Percentiles rank a stretch among this genome's conserved stretches.
These are phyloP conservation scores for Lithophane socia DNA, from an alignment of 2,888 invertebrate genomes.

Conservation along the genomic window DNA sequence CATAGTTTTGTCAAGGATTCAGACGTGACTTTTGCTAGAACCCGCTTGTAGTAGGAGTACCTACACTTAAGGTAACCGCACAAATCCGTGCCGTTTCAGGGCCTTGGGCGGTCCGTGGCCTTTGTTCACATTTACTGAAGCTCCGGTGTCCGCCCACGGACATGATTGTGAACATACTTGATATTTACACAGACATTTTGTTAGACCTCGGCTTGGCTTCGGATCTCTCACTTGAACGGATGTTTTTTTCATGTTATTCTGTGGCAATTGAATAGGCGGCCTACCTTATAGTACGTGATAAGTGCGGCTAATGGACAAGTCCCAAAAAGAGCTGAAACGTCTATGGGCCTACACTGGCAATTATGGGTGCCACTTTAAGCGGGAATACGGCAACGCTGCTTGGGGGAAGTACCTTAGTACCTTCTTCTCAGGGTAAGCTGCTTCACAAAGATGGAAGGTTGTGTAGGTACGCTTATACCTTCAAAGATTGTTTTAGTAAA, in stretches of 20 bases:
- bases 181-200: background rate
- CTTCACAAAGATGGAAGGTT: background rate
- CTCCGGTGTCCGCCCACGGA: background rate
- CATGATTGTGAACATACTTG: background rate
- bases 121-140: constrained; percentile 14
- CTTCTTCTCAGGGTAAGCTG: background rate
- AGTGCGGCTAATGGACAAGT: background rate
- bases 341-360: background rate
- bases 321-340: too few species aligned
- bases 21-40: background rate
- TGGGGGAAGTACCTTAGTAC: background rate
- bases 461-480: background rate
- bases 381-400: background rate
- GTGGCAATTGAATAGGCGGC: background rate
- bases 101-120: constrained; percentile 2
- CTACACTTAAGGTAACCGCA: constrained; percentile 1
- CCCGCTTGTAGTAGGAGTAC: background rate
- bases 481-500: background rate
- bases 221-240: background rate
- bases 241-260: background rate
- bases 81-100: constrained; percentile 8
- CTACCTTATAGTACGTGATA: background rate
- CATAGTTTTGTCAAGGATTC: background rate
- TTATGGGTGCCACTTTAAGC: background rate
- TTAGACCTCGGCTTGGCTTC: background rate